phyloP scores from a whole-genome alignment of 2,113 vertebrate species.

The Rissa tridactyla region DNA sequence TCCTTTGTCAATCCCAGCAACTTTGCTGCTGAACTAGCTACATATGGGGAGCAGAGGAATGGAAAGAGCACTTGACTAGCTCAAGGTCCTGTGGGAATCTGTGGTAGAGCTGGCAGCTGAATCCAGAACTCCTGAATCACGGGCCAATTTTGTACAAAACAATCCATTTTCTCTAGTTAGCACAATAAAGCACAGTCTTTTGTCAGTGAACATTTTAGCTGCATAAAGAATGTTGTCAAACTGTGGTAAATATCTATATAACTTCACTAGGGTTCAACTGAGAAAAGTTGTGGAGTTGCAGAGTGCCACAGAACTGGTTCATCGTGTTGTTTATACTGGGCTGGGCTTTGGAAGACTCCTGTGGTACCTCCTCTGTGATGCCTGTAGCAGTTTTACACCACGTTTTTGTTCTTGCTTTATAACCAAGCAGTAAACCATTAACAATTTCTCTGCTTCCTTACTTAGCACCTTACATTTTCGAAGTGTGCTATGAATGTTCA shows the following conservation, averaged over 20 bases:
- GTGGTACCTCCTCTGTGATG: neutral
- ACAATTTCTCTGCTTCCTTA: neutral
- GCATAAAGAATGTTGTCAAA: neutral
- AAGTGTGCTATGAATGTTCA: neutral
- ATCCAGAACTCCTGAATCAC: neutral
- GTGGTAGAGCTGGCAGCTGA: neutral
- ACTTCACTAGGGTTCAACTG: neutral
- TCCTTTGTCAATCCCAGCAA: neutral
- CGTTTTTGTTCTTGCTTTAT: neutral
- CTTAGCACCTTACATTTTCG: neutral
- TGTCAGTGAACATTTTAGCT: neutral
- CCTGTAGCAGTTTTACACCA: neutral
- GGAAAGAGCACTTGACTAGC: neutral
- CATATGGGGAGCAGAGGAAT: neutral
- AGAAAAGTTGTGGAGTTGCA: neutral
- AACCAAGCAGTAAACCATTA: neutral
- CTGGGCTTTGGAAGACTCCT: neutral
- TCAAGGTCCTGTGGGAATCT: neutral
- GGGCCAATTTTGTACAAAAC: neutral
- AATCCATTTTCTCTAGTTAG: neutral
- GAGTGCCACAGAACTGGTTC: neutral
- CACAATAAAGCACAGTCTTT: neutral
- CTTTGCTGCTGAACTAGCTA: neutral
- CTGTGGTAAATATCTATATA: neutral
- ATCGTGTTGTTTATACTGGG: fast-evolving